These are phyloP conservation scores for Dicyrtoma fusca DNA, from an alignment of 2,888 invertebrate genomes.

Conservation along the genomic window DNA sequence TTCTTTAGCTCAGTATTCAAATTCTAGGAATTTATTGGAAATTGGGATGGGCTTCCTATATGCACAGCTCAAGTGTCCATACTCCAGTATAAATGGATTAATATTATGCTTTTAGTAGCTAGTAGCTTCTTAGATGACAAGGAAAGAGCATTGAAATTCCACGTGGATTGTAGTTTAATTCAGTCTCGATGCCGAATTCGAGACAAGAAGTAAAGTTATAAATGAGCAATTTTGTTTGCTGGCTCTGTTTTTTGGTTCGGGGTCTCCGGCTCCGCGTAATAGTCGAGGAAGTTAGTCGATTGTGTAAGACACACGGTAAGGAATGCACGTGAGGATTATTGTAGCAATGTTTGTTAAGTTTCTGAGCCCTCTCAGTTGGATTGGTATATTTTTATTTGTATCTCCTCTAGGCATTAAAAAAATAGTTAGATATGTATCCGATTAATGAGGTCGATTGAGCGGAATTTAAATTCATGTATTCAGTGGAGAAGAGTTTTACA, in stretches of 20 bases:
- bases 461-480: slow-evolving; percentile 35
- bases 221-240: too few species aligned
- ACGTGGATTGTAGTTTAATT: neutral
- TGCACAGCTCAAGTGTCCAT: too few species aligned
- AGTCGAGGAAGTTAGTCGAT: neutral
- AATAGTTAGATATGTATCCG: slow-evolving; percentile 33
- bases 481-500: slow-evolving; percentile 19
- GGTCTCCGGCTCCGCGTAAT: neutral
- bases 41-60: too few species aligned
- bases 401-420: neutral
- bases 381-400: too few species aligned
- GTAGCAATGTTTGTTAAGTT: neutral
- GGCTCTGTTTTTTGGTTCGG: neutral
- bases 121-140: neutral
- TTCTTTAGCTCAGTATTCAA: too few species aligned
- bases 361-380: too few species aligned
- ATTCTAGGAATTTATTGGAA: too few species aligned
- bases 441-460: slow-evolving; percentile 39
- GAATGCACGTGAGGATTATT: slow-evolving; percentile 7
- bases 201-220: too few species aligned
- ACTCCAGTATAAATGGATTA: too few species aligned
- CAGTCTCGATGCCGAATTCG: too few species aligned
- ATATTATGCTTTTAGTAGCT: too few species aligned
- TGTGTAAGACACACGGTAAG: slow-evolving; percentile 7
- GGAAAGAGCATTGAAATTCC: slow-evolving; percentile 10